These are phyloP conservation scores for Gallinago stenura DNA, from an alignment of 2,797 vertebrate species.

Conservation along the genomic window DNA sequence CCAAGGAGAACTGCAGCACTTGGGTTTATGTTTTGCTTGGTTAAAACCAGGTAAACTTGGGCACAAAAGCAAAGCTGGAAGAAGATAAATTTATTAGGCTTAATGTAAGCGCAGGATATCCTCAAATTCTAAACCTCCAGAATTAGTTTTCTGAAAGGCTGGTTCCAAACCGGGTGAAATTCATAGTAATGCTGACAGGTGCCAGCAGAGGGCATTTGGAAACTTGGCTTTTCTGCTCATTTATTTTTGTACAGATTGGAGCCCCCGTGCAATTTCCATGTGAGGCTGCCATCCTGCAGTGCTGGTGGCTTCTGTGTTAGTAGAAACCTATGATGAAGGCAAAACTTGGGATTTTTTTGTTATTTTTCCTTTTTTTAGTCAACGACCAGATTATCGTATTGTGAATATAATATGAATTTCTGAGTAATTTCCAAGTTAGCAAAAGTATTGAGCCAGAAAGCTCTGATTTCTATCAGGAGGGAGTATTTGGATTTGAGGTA, in stretches of 20 bases:
- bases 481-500: neutral
- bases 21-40: neutral
- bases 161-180: neutral
- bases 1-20: neutral
- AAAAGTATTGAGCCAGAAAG: neutral
- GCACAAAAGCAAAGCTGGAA: neutral
- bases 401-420: neutral
- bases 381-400: rapidly evolving
- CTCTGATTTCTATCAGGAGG: neutral
- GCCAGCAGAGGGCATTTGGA: conserved; percentile 66
- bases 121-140: neutral
- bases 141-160: neutral
- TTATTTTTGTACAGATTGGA: neutral
- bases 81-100: neutral
- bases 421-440: neutral
- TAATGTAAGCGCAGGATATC: neutral
- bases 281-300: neutral
- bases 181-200: neutral
- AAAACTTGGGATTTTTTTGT: neutral
- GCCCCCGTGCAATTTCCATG: neutral
- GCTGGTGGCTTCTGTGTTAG: neutral
- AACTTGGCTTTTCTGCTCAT: conserved; percentile 23
- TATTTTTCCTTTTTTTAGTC: neutral
- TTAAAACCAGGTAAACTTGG: neutral
- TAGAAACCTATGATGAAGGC: neutral